Base-by-base conservation (phyloP, 2,113 vertebrate genomes). In the Pardalotus punctatus region DNA sequence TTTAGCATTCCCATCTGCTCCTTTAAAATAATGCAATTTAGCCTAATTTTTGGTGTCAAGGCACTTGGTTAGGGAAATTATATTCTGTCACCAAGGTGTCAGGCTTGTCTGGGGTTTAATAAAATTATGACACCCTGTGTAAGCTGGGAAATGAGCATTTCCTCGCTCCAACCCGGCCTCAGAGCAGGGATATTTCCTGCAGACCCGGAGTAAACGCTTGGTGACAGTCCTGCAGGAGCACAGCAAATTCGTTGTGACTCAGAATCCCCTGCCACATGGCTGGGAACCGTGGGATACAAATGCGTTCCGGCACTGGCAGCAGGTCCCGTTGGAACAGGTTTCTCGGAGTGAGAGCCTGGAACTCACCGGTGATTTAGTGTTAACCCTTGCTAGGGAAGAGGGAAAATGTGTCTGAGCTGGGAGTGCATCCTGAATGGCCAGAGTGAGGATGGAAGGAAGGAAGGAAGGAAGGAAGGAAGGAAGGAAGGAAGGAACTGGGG, bases 11-110 rank as follows among this genome's bases (percentile, higher is more conserved):
- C 93, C 96, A 95, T 94, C 96, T 95, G 92, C 93, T 97, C 81
- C 79, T 88, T 51, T 82, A 90, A 93, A 96, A 97, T 91, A 97
- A 97, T 57, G 84, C 84, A 81, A 91, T 97, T 97, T 95, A 83
- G 60, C 81, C 69, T 96, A 29, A 96, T 97, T 97, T 96, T 92
- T 90, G 85, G 94, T 94, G 96, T 97, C 95, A 90, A 86, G 91
- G 81, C 91, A 15, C 85, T 97, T 62, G 90, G 83, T 93, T 86
- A 81, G 65, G 90, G 91, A 80, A 96, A 97, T 97, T 81, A 87
- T 42, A 62, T 74, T 92, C 81, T 96, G 94, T 93, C 96, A 96
- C 81, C 23, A 11, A 81, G 81, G 93, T 94, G 95, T 95, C 97
- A 93, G 90, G 80, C 74, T 73, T 57, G 77, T 64, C 83, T 79